A percentile compares a stretch with the other conserved stretches of the same genome.
phyloP scores from a whole-genome alignment of 1,140 invertebrate species.

The Polyergus mexicanus region DNA sequence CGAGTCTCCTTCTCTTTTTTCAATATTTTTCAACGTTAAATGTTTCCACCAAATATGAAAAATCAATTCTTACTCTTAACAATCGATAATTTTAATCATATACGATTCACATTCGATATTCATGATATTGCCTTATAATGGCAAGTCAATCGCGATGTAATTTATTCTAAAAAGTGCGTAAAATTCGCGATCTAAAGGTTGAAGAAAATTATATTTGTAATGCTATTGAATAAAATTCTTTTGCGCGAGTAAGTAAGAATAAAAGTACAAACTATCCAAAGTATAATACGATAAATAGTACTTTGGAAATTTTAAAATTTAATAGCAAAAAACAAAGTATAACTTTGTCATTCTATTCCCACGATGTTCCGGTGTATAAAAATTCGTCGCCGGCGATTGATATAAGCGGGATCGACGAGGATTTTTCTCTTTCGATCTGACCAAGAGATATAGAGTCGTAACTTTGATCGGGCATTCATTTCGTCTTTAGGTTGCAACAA shows the following conservation, averaged over 20 bases:
- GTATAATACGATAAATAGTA: background rate
- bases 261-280: background rate
- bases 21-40: conserved; percentile 11
- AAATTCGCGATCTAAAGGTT: background rate
- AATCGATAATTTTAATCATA: background rate
- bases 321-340: background rate
- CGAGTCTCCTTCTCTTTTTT: background rate
- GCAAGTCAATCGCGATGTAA: conserved; percentile 9
- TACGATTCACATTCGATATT: background rate
- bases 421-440: conserved; percentile 45
- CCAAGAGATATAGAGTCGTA: conserved; percentile 5
- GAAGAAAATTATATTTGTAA: background rate
- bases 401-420: conserved; percentile 52
- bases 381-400: conserved; percentile 43
- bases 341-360: background rate
- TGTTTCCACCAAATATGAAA: background rate
- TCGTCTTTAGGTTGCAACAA: conserved; percentile 48
- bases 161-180: background rate
- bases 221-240: background rate
- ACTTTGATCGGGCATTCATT: conserved; percentile 47
- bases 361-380: background rate
- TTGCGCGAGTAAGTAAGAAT: background rate
- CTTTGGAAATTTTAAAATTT: background rate
- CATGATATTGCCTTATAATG: background rate
- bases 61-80: background rate